Conservation (phyloP, 1,140 invertebrate genomes). For the Rhizoglyphus robini region DNA sequence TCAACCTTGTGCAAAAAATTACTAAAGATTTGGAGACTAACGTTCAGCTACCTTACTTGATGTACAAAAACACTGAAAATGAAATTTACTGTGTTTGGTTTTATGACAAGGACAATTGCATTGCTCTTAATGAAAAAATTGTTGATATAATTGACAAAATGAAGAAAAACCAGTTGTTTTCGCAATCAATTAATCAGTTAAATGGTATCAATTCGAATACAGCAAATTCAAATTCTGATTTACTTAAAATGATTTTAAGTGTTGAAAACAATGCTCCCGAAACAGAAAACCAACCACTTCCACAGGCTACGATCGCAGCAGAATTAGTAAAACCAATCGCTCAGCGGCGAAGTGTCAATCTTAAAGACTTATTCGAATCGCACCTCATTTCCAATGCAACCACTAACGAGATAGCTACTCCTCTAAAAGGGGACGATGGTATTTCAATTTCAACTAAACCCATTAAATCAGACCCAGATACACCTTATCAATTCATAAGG, state of each 20-base stretch:
- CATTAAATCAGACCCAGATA: not conserved
- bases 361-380: slow-evolving; percentile 9
- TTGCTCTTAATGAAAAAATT: not conserved
- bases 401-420: too few species aligned
- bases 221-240: not conserved
- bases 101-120: slow-evolving; percentile 17
- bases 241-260: not conserved
- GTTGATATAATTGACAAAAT: not conserved
- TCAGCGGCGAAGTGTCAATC: not conserved
- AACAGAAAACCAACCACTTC: not conserved
- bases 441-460: not conserved
- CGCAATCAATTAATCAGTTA: not conserved
- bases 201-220: not conserved
- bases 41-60: slow-evolving; percentile 18
- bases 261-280: not conserved
- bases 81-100: slow-evolving; percentile 23
- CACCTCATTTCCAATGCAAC: not conserved
- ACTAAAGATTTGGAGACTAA: slow-evolving; percentile 5
- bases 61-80: slow-evolving; percentile 17
- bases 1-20: slow-evolving; percentile 16
- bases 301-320: too few species aligned
- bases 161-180: not conserved
- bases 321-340: not conserved
- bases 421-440: too few species aligned
- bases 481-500: too few species aligned